Base-by-base conservation (phyloP, 2,888 invertebrate species). In the Thysanoteuthis rhombus region DNA sequence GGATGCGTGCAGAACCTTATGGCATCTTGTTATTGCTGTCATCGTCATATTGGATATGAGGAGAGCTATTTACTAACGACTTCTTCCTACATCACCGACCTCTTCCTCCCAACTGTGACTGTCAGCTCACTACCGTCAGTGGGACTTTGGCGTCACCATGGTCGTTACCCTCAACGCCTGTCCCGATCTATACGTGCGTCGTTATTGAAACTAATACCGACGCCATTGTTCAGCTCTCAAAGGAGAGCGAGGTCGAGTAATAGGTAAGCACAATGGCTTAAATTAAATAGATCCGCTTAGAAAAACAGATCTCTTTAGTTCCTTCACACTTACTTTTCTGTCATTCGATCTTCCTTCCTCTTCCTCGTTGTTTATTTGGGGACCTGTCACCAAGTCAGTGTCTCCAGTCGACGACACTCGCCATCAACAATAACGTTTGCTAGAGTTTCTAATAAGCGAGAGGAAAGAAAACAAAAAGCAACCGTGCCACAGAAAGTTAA, bases 181-280 rank as follows among this genome's bases (percentile, higher is more conserved):
- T 12, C 75, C n/a, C 12, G 36, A 75, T 36, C 16, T n/a, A 36
- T 75, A 75, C 75, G n/a, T 75, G 75, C 75, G 75, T 75, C 3
- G 75, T 75, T 75, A 75, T n/a, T 75, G 75, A 75, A 75, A 75
- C 75, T 19, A 75, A 36, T 36, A 75, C n/a, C 75, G 75, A n/a
- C 75, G 75, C 75, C 75, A 75, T 75, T 75, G 75, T 75, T 75
- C 75, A 75, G n/a, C 75, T n/a, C n/a, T 75, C 75, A 75, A 36
- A 75, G 75, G 75, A 75, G 75, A 75, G 75, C 75, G 75, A 75
- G 75, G 75, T 75, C 75, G 75, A 75, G 75, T 75, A n/a, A 75
- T 75, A 75, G 75, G 75, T 75, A 75, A 10, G 75, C 75, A 75
- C 75, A 75, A 75, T 75, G 75, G 75, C 75, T 75, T 16, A 75